Evolutionary conservation across 2,113 vertebrate species (phyloP).

Genomic region (Craseonycteris thonglongyai): DNA sequence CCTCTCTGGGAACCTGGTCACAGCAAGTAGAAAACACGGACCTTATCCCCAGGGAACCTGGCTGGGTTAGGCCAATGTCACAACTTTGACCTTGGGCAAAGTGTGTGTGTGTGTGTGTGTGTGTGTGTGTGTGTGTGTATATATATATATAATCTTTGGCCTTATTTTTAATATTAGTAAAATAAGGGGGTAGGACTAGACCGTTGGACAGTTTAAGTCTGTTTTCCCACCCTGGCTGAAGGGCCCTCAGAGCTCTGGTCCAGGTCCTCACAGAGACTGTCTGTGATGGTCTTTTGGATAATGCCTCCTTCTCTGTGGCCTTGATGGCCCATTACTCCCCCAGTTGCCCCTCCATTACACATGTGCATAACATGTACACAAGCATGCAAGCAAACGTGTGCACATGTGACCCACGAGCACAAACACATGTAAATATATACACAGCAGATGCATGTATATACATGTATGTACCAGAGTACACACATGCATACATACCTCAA

Average conservation of each 20-base stretch:
- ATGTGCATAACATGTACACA: background rate
- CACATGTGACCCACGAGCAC: background rate
- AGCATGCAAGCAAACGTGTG: background rate
- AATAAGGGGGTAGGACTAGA: background rate
- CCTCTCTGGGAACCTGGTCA: background rate
- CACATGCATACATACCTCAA: accelerated
- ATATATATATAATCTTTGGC: too few relatives aligned
- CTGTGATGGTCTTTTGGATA: background rate
- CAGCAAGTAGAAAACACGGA: background rate
- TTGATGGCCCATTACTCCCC: background rate
- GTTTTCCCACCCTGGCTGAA: background rate
- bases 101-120: too few relatives aligned
- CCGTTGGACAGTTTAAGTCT: background rate
- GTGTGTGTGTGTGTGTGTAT: too few relatives aligned
- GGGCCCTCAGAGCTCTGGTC: background rate
- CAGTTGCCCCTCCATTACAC: background rate
- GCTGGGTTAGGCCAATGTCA: background rate
- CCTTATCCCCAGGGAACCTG: background rate
- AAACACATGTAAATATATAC: background rate
- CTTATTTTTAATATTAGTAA: background rate
- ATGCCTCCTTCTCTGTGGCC: background rate
- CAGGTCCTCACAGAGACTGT: background rate
- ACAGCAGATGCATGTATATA: background rate
- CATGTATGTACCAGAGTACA: background rate
- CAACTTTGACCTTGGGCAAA: background rate